Evolutionary conservation across 2,888 invertebrate species (phyloP).

Genomic region (Tetanocera ferruginea): DNA sequence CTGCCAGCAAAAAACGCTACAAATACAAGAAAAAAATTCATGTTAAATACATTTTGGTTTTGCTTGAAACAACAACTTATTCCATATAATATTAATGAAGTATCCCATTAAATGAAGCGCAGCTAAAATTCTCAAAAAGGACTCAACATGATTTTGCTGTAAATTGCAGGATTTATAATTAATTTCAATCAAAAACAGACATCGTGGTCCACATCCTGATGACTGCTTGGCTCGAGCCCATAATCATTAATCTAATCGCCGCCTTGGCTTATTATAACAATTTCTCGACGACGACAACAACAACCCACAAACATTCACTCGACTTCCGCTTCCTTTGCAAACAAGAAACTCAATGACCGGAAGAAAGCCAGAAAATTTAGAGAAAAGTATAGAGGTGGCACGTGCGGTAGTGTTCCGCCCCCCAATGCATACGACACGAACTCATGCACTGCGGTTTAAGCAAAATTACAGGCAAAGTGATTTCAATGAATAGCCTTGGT

Average conservation of each 20-base stretch:
- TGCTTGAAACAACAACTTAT: neutral
- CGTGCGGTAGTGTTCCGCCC: slow-evolving; percentile 14
- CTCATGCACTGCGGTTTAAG: slow-evolving; percentile 4
- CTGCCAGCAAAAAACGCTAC: neutral
- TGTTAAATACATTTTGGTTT: neutral
- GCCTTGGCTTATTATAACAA: slow-evolving; percentile 69
- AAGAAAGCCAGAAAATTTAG: slow-evolving; percentile 52
- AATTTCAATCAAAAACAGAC: slow-evolving; percentile 68
- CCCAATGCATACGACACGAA: neutral
- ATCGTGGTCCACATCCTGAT: slow-evolving; percentile 49
- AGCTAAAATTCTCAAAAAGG: neutral
- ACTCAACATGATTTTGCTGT: slow-evolving; percentile 36
- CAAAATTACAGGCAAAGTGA: slow-evolving; percentile 5
- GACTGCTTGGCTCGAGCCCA: slow-evolving; percentile 45
- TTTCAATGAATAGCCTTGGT: neutral
- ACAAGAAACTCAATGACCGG: slow-evolving; percentile 63
- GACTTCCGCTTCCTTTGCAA: slow-evolving; percentile 3
- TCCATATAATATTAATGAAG: neutral
- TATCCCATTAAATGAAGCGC: slow-evolving; percentile 10
- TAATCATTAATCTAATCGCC: slow-evolving; percentile 71
- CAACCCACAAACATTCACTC: slow-evolving; percentile 3
- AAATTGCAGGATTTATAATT: slow-evolving; percentile 68
- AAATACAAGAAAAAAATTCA: neutral
- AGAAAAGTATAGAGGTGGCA: slow-evolving; percentile 8
- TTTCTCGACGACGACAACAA: slow-evolving; percentile 48